Evolutionary conservation across 2,113 vertebrate genomes (phyloP).

Genomic region (Leucoraja erinaceus): DNA sequence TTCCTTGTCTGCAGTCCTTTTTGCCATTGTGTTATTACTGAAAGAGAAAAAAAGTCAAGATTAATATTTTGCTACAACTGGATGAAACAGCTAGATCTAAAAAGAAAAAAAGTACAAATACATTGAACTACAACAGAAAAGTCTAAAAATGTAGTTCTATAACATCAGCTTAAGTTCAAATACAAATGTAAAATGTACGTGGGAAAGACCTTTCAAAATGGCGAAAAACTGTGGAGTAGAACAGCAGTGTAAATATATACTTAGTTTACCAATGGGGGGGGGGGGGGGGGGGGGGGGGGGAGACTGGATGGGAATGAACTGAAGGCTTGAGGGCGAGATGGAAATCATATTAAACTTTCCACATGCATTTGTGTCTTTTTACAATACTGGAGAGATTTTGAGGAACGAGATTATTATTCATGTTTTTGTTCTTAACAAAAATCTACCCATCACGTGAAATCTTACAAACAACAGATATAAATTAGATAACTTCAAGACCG

Average conservation of each 20-base stretch:
- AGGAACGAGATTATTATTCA: too few species aligned
- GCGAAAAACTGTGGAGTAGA: background rate
- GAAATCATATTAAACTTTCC: too few species aligned
- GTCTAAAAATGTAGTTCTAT: background rate
- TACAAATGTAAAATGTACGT: background rate
- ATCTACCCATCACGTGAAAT: too few species aligned
- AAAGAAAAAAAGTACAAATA: background rate
- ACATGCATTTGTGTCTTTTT: too few species aligned
- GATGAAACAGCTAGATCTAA: background rate
- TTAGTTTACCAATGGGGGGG: background rate
- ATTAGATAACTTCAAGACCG: too few species aligned
- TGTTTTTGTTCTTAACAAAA: too few species aligned
- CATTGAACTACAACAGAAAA: background rate
- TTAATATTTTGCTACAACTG: background rate
- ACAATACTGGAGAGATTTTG: too few species aligned
- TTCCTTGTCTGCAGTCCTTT: conserved; percentile 91
- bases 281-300: background rate
- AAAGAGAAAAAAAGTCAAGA: conserved; percentile 36
- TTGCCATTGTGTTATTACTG: conserved; percentile 70
- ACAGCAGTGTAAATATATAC: background rate
- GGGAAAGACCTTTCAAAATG: background rate
- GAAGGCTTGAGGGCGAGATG: background rate
- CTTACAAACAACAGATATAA: too few species aligned
- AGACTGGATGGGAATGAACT: background rate
- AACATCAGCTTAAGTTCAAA: background rate